These are phyloP conservation scores for Pachypanchax playfairii DNA, from an alignment of 2,113 vertebrate genomes.

Conservation along the genomic window DNA sequence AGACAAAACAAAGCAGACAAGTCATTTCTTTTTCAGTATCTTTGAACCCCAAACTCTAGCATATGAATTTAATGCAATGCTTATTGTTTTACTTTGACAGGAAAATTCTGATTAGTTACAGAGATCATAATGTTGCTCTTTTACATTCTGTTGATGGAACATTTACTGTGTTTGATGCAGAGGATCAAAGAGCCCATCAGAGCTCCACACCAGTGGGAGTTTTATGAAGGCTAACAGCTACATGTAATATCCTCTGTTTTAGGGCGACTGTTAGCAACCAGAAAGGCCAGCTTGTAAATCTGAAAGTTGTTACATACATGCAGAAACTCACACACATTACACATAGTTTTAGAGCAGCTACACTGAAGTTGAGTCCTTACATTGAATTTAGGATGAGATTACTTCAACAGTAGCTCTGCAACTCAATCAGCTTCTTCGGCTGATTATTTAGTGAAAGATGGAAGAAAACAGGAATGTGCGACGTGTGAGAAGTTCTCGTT, in stretches of 20 bases:
- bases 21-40: not conserved
- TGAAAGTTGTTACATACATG: conserved; percentile 35
- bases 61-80: not conserved
- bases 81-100: not conserved
- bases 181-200: conserved; percentile 40
- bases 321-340: conserved; percentile 14
- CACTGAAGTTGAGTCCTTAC: not conserved
- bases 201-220: conserved; percentile 12
- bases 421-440: conserved; percentile 10
- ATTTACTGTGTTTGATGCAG: conserved; percentile 14
- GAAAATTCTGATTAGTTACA: not conserved
- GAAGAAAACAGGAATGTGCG: too few species aligned
- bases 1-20: conserved; percentile 4
- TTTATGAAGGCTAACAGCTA: conserved; percentile 50
- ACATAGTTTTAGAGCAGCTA: conserved; percentile 4
- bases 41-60: not conserved
- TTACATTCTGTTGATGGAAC: conserved; percentile 29
- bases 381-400: conserved; percentile 23
- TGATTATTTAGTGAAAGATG: not conserved
- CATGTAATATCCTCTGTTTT: conserved; percentile 30
- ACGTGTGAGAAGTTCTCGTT: too few species aligned
- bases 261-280: not conserved
- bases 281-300: conserved; percentile 35
- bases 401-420: conserved; percentile 7
- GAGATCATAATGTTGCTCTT: not conserved